A percentile compares a stretch with the other conserved stretches of the same genome.
Evolutionary conservation across 1,140 invertebrate species (phyloP).

Genomic region (Drosophila orena): DNA sequence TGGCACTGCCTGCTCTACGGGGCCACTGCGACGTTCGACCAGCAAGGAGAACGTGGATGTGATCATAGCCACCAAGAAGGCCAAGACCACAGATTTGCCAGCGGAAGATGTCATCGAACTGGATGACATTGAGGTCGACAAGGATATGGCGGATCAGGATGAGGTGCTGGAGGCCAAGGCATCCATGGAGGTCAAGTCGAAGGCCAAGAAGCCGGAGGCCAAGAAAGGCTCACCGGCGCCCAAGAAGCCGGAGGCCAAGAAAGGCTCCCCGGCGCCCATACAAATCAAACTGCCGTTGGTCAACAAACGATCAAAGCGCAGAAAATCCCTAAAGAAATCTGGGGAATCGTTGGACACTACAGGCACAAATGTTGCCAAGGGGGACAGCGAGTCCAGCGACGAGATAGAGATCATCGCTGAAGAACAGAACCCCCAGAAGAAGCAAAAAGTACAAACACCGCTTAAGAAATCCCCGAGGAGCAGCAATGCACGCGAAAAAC

Average conservation of each 20-base stretch:
- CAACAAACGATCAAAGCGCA: conserved; percentile 68
- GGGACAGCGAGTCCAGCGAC: conserved; percentile 60
- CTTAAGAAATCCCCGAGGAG: not conserved
- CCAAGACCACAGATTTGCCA: conserved; percentile 28
- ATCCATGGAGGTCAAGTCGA: conserved; percentile 11
- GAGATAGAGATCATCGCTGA: conserved; percentile 57
- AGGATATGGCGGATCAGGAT: not conserved
- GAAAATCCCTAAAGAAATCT: conserved; percentile 53
- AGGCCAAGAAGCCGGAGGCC: not conserved
- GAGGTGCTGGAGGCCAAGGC: not conserved
- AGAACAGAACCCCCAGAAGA: conserved; percentile 67
- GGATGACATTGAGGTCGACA: conserved; percentile 39
- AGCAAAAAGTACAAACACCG: conserved; percentile 30
- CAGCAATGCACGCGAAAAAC: not conserved
- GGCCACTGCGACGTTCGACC: conserved; percentile 45
- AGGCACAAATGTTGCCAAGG: not conserved
- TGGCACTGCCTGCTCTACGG: conserved; percentile 52
- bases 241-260: conserved; percentile 9
- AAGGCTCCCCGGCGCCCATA: conserved; percentile 19
- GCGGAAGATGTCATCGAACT: conserved; percentile 51
- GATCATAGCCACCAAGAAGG: conserved; percentile 45
- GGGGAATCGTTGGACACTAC: not conserved
- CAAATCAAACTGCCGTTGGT: conserved; percentile 75
- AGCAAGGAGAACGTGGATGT: conserved; percentile 67
- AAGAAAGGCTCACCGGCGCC: conserved; percentile 13